Percentiles rank a stretch among this genome's conserved stretches.
These are phyloP conservation scores for Subanguina moxae DNA, from an alignment of 1,140 invertebrate genomes.

Conservation along the genomic window DNA sequence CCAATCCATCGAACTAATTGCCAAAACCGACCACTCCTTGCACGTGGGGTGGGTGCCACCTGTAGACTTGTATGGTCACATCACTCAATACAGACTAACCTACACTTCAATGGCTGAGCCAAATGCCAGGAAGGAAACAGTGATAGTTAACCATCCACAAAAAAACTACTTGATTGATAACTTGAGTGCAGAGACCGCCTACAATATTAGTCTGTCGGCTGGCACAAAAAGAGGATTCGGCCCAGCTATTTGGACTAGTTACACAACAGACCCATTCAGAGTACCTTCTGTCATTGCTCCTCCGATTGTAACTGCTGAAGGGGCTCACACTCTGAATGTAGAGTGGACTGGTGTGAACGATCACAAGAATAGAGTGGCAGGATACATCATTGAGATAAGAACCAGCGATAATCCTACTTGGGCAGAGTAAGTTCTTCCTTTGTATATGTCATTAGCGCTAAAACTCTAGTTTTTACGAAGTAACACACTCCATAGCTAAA, in stretches of 20 bases:
- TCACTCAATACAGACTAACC: constrained; percentile 46
- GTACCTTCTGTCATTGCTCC: constrained; percentile 49
- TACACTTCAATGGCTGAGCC: constrained; percentile 39
- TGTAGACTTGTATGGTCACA: constrained; percentile 49
- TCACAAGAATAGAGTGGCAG: constrained; percentile 51
- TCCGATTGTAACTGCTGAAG: constrained; percentile 54
- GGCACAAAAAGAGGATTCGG: constrained; percentile 50
- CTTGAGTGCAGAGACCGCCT: constrained; percentile 52
- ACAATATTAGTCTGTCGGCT: constrained; percentile 57
- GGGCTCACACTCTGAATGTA: constrained; percentile 51
- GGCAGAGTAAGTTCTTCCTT: constrained; percentile 30
- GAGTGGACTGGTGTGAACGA: constrained; percentile 56
- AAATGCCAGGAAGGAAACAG: constrained; percentile 38
- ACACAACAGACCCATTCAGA: constrained; percentile 55
- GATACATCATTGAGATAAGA: constrained; percentile 56
- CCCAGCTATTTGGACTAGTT: constrained; percentile 56
- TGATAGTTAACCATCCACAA: constrained; percentile 56
- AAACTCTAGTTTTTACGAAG: too few relatives aligned
- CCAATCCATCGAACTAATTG: constrained; percentile 55
- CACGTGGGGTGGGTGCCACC: constrained; percentile 58
- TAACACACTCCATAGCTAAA: too few relatives aligned
- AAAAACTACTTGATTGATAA: constrained; percentile 54
- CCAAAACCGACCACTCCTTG: constrained; percentile 59
- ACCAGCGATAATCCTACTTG: constrained; percentile 49
- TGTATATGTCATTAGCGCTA: too few relatives aligned